Evolutionary conservation across 2,797 vertebrate genomes (phyloP).

Genomic region (Smutsia temminckii): DNA sequence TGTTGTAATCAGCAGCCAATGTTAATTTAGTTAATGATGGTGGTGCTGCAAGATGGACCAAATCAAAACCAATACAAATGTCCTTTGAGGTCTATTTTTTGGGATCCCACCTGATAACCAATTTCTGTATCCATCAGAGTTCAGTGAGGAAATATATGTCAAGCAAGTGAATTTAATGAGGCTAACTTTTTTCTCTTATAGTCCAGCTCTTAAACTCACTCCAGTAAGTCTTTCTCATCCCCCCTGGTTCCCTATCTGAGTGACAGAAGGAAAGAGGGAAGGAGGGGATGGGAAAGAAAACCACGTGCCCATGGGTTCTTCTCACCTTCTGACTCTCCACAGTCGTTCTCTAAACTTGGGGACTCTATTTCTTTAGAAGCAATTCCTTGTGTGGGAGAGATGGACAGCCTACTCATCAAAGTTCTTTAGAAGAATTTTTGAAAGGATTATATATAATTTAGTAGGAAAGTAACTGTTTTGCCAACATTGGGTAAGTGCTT

Average conservation of each 20-base stretch:
- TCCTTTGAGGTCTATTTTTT: not conserved
- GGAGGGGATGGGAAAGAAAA: not conserved
- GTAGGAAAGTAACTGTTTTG: not conserved
- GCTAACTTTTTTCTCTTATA: not conserved
- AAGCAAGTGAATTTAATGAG: not conserved
- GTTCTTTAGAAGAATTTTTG: not conserved
- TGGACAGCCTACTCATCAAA: not conserved
- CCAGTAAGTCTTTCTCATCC: not conserved
- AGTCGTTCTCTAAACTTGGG: not conserved
- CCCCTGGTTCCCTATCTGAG: not conserved
- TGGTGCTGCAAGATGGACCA: not conserved
- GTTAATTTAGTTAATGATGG: not conserved
- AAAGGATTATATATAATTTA: conserved; percentile 24
- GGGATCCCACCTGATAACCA: not conserved
- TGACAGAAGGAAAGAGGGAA: not conserved
- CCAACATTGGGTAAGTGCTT: not conserved
- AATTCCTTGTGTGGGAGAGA: not conserved
- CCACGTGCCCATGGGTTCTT: not conserved
- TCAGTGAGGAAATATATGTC: not conserved
- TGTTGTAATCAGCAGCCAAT: not conserved
- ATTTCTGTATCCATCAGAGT: not conserved
- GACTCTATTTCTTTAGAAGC: not conserved
- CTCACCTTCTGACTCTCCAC: not conserved
- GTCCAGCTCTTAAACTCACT: not conserved
- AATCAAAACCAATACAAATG: not conserved